Percentiles rank a stretch among this genome's conserved stretches.
Evolutionary conservation across 2,113 vertebrate species (phyloP).

Genomic region (Corythornis madagascariensis): DNA sequence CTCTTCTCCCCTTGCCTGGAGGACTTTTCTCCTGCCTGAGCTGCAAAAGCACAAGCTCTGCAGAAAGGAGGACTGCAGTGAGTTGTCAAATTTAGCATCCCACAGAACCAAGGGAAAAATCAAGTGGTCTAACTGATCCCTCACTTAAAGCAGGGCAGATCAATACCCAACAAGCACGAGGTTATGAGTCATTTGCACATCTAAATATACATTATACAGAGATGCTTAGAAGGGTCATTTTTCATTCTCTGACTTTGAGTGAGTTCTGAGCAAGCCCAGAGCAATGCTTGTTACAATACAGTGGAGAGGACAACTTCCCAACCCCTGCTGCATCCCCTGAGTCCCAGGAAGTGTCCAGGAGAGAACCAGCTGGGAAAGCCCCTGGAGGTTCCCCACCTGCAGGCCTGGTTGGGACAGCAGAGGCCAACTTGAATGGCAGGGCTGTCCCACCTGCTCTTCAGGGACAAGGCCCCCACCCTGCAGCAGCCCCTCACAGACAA

Average conservation of each 20-base stretch:
- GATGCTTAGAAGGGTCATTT: not conserved
- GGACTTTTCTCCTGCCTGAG: not conserved
- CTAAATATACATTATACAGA: fast-evolving
- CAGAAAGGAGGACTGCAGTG: not conserved
- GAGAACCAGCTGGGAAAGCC: not conserved
- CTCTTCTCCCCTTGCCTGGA: not conserved
- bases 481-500: not conserved
- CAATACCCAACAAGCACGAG: fast-evolving
- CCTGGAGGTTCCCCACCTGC: not conserved
- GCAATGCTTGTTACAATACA: not conserved
- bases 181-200: not conserved
- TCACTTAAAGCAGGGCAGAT: not conserved
- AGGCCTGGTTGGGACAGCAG: not conserved
- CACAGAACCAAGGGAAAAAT: not conserved
- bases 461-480: not conserved
- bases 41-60: not conserved
- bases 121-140: not conserved
- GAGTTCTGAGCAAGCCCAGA: not conserved
- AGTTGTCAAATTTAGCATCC: not conserved
- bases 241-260: not conserved
- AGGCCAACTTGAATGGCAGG: not conserved
- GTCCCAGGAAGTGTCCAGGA: not conserved
- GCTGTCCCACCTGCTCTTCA: not conserved
- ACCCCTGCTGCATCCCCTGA: fast-evolving
- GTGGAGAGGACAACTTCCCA: not conserved